Evolutionary conservation across 2,888 invertebrate genomes (phyloP), one percentile per base, ranked within the genome.

Genomic region (Hydriomena furcata): DNA sequence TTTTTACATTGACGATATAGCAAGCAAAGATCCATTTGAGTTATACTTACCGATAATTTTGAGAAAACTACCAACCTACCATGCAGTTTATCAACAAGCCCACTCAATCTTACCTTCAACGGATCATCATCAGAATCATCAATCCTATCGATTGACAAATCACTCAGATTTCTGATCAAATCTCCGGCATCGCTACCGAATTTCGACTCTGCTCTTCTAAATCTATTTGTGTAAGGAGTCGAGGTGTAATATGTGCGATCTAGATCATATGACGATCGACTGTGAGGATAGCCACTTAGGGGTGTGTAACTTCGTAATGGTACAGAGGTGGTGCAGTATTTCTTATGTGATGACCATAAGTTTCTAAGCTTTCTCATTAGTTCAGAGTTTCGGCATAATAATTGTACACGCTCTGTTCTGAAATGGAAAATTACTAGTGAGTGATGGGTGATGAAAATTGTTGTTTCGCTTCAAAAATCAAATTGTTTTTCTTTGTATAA

Each of bases 291-390:
- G 44, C 88, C 86, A 59, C 88, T 89, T 44, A 85, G 51, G 36
- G 88, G 89, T 5, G 88, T 82, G 66, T 83, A 83, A 56, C 82
- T 84, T 68, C 86, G 67, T 52, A 71, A 76, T 38, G 82, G 83
- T 61, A 84, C 72, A 32, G 78, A 73, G 60, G 82, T 84, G 7
- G 87, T 90, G 84, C 91, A 91, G 74, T 91, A 90, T 65, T 92
- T 91, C 76, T 92, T 92, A 84, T 93, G 92, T 74, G 91, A 92
- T 72, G 84, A 89, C 92, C 93, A 93, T 56, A 93, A 78, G 63
- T 86, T 91, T 73, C 91, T 89, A 65, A 93, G 89, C 78, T 92
- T 92, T 78, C 89, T 86, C 90, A 92, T 91, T 71, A 93, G 87
- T 67, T 92, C 92, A 67, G 84, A 82, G 79, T 93, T 93, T 78